Conservation (phyloP, 2,797 vertebrate genomes). For the Picus viridis region DNA sequence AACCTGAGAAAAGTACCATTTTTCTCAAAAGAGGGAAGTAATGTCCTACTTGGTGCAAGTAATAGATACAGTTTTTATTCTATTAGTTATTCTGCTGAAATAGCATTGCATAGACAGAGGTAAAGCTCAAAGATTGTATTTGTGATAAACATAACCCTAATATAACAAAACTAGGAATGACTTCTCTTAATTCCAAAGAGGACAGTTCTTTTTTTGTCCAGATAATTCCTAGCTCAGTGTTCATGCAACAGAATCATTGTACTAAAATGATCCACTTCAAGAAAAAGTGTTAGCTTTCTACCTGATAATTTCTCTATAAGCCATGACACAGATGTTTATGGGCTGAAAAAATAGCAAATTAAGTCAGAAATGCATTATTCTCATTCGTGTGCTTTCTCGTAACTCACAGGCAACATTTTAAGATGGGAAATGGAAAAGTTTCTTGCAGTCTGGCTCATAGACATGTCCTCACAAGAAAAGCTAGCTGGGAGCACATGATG, state of each 20-base stretch:
- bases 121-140: background rate
- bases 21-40: slow-evolving; percentile 58
- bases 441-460: background rate
- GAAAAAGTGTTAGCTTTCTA: background rate
- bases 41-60: slow-evolving; percentile 61
- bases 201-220: background rate
- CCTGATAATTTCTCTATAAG: slow-evolving; percentile 57
- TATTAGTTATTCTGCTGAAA: slow-evolving; percentile 54
- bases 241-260: background rate
- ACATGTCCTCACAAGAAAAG: background rate
- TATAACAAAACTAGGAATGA: background rate
- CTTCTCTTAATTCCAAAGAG: background rate
- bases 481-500: background rate
- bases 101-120: slow-evolving; percentile 46
- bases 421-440: background rate
- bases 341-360: slow-evolving; percentile 62
- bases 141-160: background rate
- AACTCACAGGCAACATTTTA: background rate
- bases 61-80: background rate
- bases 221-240: background rate
- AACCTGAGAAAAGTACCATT: slow-evolving; percentile 52
- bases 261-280: background rate
- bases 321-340: slow-evolving; percentile 57
- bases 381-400: background rate
- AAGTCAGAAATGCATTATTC: slow-evolving; percentile 68